Evolutionary conservation across 1,140 invertebrate genomes (phyloP).

Genomic region (Artemia franciscana): DNA sequence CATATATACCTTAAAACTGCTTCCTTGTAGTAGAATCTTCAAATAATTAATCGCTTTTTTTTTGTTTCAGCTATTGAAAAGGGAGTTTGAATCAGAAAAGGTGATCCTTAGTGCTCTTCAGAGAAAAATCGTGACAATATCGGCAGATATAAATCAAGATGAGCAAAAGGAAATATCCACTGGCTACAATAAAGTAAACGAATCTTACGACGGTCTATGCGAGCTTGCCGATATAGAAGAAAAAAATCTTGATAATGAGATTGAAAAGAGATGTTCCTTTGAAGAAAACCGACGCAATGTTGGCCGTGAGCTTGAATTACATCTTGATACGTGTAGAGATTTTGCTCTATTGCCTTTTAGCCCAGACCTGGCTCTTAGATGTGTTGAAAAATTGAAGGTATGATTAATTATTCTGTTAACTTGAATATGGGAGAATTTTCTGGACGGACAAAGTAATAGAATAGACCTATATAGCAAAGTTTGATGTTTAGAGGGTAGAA

Average conservation of each 20-base stretch:
- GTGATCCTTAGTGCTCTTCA: slow-evolving; percentile 52
- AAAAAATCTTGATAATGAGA: slow-evolving; percentile 35
- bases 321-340: slow-evolving; percentile 38
- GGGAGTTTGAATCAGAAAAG: slow-evolving; percentile 62
- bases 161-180: slow-evolving; percentile 44
- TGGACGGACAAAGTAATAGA: too few species aligned
- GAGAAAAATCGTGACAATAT: slow-evolving; percentile 54
- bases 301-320: slow-evolving; percentile 47
- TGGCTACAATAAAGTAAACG: slow-evolving; percentile 28
- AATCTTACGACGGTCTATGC: slow-evolving; percentile 19
- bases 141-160: slow-evolving; percentile 52
- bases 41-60: background rate
- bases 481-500: too few species aligned
- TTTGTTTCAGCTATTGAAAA: slow-evolving; percentile 32
- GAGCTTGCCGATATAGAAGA: slow-evolving; percentile 30
- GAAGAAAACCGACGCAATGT: slow-evolving; percentile 50
- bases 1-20: too few species aligned
- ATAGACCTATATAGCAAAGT: too few species aligned
- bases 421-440: too few species aligned
- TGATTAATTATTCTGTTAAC: too few species aligned
- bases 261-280: slow-evolving; percentile 32
- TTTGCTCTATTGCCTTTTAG: slow-evolving; percentile 38
- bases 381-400: slow-evolving; percentile 40
- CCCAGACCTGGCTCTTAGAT: slow-evolving; percentile 36
- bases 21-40: background rate